Conservation (phyloP, 2,888 invertebrate genomes). For the Pyralis farinalis region DNA sequence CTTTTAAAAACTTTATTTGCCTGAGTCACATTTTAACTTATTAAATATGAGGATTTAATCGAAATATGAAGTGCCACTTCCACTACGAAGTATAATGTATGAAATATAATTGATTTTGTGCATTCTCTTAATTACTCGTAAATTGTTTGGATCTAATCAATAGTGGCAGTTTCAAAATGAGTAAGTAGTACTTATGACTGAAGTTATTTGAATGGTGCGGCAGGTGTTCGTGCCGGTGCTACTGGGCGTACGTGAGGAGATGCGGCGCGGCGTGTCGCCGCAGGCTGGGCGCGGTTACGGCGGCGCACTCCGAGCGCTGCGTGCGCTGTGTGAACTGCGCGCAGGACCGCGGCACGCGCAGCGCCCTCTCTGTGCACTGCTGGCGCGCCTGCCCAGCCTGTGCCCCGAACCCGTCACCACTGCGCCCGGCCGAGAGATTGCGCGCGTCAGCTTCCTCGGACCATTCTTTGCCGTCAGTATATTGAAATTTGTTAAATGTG, state of each 20-base stretch:
- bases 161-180: no score
- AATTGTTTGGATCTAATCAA: no score
- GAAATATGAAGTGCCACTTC: no score
- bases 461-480: conserved; percentile 90
- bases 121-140: no score
- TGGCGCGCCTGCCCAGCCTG: conserved; percentile 70
- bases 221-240: conserved; percentile 69
- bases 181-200: no score
- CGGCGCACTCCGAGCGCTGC: conserved; percentile 87
- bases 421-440: conserved; percentile 92
- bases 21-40: no score
- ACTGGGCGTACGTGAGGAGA: conserved; percentile 70
- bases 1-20: no score
- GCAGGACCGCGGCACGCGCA: conserved; percentile 82
- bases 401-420: conserved; percentile 88
- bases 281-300: conserved; percentile 84
- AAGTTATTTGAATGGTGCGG: no score
- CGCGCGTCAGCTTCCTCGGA: conserved; percentile 92
- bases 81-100: no score
- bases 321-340: conserved; percentile 90
- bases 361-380: conserved; percentile 85
- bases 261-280: conserved; percentile 86
- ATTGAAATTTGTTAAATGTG: not conserved
- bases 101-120: no score
- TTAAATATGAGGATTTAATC: no score